Evolutionary conservation across 2,797 vertebrate genomes (phyloP), one percentile per base, ranked within the genome.

Genomic region (Sphaeramia orbicularis): DNA sequence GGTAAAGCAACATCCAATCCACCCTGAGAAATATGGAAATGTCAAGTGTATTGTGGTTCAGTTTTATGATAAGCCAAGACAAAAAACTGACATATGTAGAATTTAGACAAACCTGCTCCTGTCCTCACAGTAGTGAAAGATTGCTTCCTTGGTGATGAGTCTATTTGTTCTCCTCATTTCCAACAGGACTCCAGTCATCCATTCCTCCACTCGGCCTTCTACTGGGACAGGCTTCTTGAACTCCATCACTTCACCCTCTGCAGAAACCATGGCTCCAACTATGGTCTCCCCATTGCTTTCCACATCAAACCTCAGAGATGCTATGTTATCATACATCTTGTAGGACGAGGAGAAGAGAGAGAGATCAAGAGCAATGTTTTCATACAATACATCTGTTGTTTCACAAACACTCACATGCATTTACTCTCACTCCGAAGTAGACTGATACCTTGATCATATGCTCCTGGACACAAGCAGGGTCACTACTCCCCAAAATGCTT

Each of bases 301-400:
- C 0, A 88, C 86, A 4, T 93, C 90, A 66, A 99, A 98, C 63
- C 86, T 92, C 88, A 99, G 91, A 8, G 94, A 93, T 1, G 95
- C 95, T 43, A 99, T 92, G 67, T 99, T 99, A 91, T 99, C 98
- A 14, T 95, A 99, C 98, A 99, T 99, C 98, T 92, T 96, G 81
- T 41, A 35, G 37, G 70, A 41, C 1, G 77, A 43, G 68, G 10
- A 47, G 32, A 21, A 48, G 24, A 48, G 2, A 32, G n/a, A 58
- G 37, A 32, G 1, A 50, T 36, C 4, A 16, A 27, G 6, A 6
- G 32, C 41, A 74, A 57, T 16, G 6, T 70, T 56, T 54, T 10
- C 13, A 74, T n/a, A 41, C n/a, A 4, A 40, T n/a, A n/a, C 40
- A 14, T 41, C 13, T 14, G 16, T 18, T 30, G 14, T 32, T 30